A percentile compares a stretch with the other conserved stretches of the same genome.
Evolutionary conservation across 2,113 vertebrate species (phyloP).

Genomic region (Stigmatopora nigra): DNA sequence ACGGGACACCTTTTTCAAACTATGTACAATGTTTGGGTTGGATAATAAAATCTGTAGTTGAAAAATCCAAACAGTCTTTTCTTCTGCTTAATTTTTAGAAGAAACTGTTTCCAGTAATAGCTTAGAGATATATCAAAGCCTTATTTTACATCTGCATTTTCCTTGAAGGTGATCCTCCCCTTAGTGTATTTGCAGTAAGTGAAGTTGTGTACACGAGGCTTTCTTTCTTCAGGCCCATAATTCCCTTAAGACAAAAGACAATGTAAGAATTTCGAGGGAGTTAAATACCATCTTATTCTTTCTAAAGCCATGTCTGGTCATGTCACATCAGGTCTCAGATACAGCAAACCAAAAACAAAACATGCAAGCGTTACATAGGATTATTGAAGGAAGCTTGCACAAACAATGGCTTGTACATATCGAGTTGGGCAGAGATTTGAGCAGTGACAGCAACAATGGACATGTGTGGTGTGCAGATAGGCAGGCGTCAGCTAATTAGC

Average conservation of each 20-base stretch:
- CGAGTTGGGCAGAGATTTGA: conserved; percentile 51
- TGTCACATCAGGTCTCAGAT: conserved; percentile 59
- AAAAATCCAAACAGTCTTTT: conserved; percentile 24
- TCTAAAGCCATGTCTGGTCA: conserved; percentile 57
- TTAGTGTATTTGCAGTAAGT: background rate
- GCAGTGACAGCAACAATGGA: conserved; percentile 63
- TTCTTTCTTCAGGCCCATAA: conserved; percentile 51
- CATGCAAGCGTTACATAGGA: conserved; percentile 67
- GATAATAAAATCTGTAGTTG: background rate
- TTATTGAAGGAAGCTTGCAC: conserved; percentile 63
- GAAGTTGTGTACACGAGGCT: conserved; percentile 26
- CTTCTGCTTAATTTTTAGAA: conserved; percentile 15
- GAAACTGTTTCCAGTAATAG: conserved; percentile 39
- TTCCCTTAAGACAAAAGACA: conserved; percentile 53
- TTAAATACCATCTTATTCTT: conserved; percentile 26
- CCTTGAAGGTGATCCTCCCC: conserved; percentile 45
- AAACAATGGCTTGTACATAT: conserved; percentile 63
- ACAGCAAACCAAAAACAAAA: conserved; percentile 54
- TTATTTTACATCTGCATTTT: conserved; percentile 44
- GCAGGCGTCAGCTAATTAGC: conserved; percentile 71
- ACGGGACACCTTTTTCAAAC: conserved; percentile 21
- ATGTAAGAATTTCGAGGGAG: conserved; percentile 35
- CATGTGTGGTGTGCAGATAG: conserved; percentile 73
- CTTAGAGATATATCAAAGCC: conserved; percentile 25
- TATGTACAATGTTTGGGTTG: conserved; percentile 21